These are phyloP conservation scores for Adineta ricciae DNA, from an alignment of 2,888 invertebrate species.

Conservation along the genomic window DNA sequence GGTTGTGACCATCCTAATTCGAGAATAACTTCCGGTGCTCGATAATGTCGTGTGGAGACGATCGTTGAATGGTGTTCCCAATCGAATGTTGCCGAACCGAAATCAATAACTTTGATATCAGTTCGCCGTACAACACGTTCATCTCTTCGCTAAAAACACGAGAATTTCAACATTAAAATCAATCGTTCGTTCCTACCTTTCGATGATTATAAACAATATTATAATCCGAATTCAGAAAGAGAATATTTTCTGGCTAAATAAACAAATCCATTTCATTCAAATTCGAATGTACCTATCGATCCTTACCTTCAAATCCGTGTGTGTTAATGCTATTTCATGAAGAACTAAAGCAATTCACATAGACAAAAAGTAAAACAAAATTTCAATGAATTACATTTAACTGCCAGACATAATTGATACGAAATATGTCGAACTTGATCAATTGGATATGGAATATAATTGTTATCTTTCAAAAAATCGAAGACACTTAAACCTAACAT, in stretches of 20 bases:
- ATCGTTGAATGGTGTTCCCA: conserved; percentile 99
- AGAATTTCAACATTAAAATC: background rate
- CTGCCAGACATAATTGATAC: conserved; percentile 89
- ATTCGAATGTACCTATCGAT: no score
- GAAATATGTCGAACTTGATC: conserved; percentile 94
- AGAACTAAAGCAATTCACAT: conserved; percentile 46
- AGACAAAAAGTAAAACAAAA: conserved; percentile 33
- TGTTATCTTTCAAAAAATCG: conserved; percentile 71
- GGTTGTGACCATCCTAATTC: conserved; percentile 98
- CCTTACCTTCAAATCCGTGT: conserved; percentile 80
- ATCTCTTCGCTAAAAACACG: conserved; percentile 65
- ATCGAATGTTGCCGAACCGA: conserved; percentile 98
- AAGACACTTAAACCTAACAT: conserved; percentile 51
- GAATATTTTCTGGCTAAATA: conserved; percentile 77
- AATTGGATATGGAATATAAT: conserved; percentile 91
- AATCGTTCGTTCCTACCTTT: conserved; percentile 6
- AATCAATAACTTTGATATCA: conserved; percentile 91
- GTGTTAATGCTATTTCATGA: conserved; percentile 91
- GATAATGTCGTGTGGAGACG: conserved; percentile 93
- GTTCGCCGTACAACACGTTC: conserved; percentile 74
- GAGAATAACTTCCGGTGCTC: conserved; percentile 96
- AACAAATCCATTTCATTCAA: background rate
- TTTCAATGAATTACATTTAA: conserved; percentile 60
- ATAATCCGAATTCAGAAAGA: conserved; percentile 88
- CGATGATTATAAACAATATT: conserved; percentile 61